Evolutionary conservation across 2,888 invertebrate species (phyloP).

Genomic region (Pseudococcus longispinus): DNA sequence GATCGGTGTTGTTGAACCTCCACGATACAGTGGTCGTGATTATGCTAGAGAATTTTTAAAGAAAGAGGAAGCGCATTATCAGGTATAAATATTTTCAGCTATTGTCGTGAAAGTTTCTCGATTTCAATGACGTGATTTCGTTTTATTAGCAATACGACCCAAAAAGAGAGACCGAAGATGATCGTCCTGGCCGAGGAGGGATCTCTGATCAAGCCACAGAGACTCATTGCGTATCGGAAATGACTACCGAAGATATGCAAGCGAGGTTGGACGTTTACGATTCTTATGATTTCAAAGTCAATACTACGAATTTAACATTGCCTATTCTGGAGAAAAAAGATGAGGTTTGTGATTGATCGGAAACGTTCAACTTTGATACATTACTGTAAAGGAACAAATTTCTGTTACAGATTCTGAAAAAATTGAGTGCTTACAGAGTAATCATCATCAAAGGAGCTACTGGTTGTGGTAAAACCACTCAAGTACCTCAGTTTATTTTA

Average conservation of each 20-base stretch:
- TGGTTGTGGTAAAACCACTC: constrained; percentile 93
- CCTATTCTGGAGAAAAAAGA: constrained; percentile 17
- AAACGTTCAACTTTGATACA: background rate
- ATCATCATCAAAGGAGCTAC: constrained; percentile 90
- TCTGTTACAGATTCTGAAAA: constrained; percentile 70
- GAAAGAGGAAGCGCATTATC: background rate
- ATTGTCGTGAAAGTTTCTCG: background rate
- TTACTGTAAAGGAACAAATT: constrained; percentile 25
- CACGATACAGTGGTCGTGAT: constrained; percentile 3
- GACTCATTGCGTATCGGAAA: background rate
- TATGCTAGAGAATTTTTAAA: background rate
- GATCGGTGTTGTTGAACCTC: background rate
- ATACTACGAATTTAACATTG: background rate
- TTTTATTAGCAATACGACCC: background rate
- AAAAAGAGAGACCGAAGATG: no score
- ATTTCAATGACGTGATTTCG: background rate
- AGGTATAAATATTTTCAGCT: background rate
- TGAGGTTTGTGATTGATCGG: background rate
- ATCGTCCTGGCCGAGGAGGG: background rate
- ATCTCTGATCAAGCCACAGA: constrained; percentile 29
- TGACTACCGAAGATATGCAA: background rate
- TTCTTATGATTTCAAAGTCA: background rate
- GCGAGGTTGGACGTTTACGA: background rate
- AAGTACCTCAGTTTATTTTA: constrained; percentile 92
- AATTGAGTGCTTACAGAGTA: constrained; percentile 74